Conservation (phyloP, 2,888 invertebrate species). For the Tinea trinotella region DNA sequence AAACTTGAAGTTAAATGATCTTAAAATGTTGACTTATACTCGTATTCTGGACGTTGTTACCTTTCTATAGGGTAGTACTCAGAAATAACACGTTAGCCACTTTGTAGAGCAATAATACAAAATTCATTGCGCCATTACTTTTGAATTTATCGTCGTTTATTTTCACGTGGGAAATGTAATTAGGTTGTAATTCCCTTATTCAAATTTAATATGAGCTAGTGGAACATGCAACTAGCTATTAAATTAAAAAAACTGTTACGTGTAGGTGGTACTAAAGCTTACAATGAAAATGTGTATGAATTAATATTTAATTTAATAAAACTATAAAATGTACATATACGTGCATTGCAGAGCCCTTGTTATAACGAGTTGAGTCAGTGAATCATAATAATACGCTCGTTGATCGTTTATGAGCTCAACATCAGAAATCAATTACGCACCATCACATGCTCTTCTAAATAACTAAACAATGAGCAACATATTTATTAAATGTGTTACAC, state of each 20-base stretch:
- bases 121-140: slow-evolving; percentile 11
- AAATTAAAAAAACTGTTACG: slow-evolving; percentile 8
- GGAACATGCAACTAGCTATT: slow-evolving; percentile 13
- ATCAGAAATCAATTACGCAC: slow-evolving; percentile 71
- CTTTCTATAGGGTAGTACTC: background rate
- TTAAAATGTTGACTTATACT: background rate
- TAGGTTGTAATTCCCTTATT: slow-evolving; percentile 14
- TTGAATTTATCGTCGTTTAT: slow-evolving; percentile 12
- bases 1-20: background rate
- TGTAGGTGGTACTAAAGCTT: background rate
- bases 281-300: background rate
- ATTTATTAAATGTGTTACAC: too few species aligned
- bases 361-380: background rate
- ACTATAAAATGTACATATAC: background rate
- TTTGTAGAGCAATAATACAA: slow-evolving; percentile 12
- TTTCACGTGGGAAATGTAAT: slow-evolving; percentile 7
- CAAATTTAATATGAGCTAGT: background rate
- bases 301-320: background rate
- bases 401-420: slow-evolving; percentile 35
- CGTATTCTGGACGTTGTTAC: background rate
- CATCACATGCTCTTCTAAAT: slow-evolving; percentile 33
- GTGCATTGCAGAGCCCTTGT: background rate
- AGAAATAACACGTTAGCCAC: slow-evolving; percentile 2
- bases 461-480: background rate
- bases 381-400: background rate